Base-by-base conservation (phyloP, 1,140 invertebrate species). In the Radopholus similis region DNA sequence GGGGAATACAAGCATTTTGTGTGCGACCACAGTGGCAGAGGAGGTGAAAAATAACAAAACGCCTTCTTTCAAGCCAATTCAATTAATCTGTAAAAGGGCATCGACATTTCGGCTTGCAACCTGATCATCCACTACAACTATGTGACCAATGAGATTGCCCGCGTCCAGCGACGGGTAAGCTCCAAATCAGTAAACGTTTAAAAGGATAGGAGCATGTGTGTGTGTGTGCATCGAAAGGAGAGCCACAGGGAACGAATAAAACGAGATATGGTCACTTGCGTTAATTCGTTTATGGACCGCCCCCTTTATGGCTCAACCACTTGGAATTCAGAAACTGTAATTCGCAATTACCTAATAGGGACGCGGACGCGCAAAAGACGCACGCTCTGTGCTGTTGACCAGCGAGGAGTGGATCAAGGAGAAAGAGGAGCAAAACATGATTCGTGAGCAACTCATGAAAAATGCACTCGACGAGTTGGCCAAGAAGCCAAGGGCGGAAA, bases 1-100 rank as follows among this genome's bases (percentile, higher is more conserved):
- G 11, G 59, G 59, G 30, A 35, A 62, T 34, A 49, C 49, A 35
- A 95, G 95, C 82, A 85, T 67, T 51, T 38, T 67, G 11, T 40
- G 56, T 42, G 65, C 81, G 4, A 83, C 83, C 18, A 76, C 81
- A 3, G 81, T 83, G 15, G 79, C 80, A 30, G 82, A 83, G 18
- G 57, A 59, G n/a, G n/a, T n/a, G n/a, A n/a, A n/a, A n/a, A n/a
- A n/a, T 15, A 42, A 42, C 15, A 42, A 15, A 42, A 21, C 21
- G 40, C 21, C 21, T 42, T 42, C 15, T 42, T 42, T 42, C 40
- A 42, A 21, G 40, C 40, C 15, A 42, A 42, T n/a, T n/a, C n/a
- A n/a, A 81, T 83, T n/a, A n/a, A n/a, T n/a, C n/a, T n/a, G n/a
- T n/a, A n/a, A n/a, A n/a, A n/a, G 62, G 83, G 83, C 0, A 63